Base-by-base conservation (phyloP, 2,113 vertebrate genomes). In the Corythoichthys haematopterus region DNA sequence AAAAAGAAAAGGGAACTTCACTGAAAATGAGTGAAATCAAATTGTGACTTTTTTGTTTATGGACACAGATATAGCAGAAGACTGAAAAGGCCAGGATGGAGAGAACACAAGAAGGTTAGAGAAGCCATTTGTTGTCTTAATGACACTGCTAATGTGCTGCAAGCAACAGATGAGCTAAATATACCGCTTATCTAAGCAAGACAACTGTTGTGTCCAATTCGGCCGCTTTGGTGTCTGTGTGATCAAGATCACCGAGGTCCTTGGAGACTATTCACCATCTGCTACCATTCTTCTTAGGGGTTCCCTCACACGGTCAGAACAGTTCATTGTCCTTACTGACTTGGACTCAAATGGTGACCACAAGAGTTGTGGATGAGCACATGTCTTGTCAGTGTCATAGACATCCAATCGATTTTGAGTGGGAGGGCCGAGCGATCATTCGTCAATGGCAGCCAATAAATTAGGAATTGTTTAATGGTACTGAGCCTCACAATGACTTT, bases 151-250 rank as follows among this genome's bases (percentile, higher is more conserved):
- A 80, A 87, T 91, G 91, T 90, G 76, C 64, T 66, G 76, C 72
- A 76, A 88, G 88, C 77, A 80, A 82, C 79, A 72, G 80, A 84
- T 70, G 72, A 83, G 81, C 83, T 91, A 88, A 88, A 91, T 88
- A 89, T 90, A 85, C 74, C 72, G 63, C 84, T 87, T 83, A 83
- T 84, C 78, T 87, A 77, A 85, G 69, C 87, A 64, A 73, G 82
- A 86, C 88, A 90, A 90, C 87, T 88, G 88, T 80, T 84, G 85
- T 77, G 71, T 77, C 86, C 88, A 85, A 88, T 88, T 88, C 80
- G 68, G 79, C 73, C 84, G 78, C 79, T 82, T 80, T 70, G 80
- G 80, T 72, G 79, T 79, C 76, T 75, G 77, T 52, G 61, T 80
- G 81, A 65, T 85, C 37, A 56, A 74, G 80, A 89, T 85, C 85